phyloP scores from a whole-genome alignment of 2,797 vertebrate genomes.

The Anguilla marmorata region DNA sequence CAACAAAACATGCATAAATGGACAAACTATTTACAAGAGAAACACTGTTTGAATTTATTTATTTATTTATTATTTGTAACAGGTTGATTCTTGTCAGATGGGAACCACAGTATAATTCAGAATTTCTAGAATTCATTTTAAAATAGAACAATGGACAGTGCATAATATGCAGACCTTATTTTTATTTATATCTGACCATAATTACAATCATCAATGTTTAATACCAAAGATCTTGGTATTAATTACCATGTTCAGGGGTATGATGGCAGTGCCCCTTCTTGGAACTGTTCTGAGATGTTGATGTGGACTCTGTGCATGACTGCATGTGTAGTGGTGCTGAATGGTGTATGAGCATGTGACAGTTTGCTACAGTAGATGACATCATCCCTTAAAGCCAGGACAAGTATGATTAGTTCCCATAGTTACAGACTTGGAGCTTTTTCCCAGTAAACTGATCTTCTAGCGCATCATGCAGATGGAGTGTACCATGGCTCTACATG shows the following conservation, averaged over 20 bases:
- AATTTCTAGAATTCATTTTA: too few relatives aligned
- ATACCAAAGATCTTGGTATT: background rate
- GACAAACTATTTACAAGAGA: too few relatives aligned
- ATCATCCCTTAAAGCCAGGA: background rate
- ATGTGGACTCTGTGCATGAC: background rate
- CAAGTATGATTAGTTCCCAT: constrained; percentile 5
- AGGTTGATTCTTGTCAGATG: too few relatives aligned
- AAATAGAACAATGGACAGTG: background rate
- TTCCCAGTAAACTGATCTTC: background rate
- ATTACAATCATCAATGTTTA: background rate
- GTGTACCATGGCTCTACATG: background rate
- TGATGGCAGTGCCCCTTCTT: background rate
- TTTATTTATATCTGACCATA: background rate
- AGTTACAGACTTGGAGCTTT: background rate
- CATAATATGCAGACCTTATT: background rate
- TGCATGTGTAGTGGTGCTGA: background rate
- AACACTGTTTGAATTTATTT: too few relatives aligned
- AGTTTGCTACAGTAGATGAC: background rate
- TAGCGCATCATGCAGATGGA: background rate
- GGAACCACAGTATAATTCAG: too few relatives aligned
- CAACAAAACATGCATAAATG: too few relatives aligned
- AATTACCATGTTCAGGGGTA: background rate
- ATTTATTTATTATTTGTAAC: too few relatives aligned
- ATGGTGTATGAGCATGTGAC: background rate
- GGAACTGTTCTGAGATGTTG: background rate